phyloP scores from a whole-genome alignment of 2,113 vertebrate genomes.

The Rhegmatorhina hoffmannsi region DNA sequence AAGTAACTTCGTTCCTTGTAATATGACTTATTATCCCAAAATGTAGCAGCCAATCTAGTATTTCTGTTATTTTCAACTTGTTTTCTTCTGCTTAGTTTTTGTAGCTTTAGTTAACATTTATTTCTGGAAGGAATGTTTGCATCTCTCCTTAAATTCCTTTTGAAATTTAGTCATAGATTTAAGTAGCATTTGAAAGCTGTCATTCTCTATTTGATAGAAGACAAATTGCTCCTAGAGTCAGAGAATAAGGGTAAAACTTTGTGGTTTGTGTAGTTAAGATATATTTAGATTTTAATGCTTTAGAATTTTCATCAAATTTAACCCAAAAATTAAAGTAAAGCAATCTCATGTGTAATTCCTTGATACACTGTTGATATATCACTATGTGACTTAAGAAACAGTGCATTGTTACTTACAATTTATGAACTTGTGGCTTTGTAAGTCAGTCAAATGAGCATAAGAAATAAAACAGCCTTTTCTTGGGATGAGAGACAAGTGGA shows the following conservation, averaged over 20 bases:
- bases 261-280: background rate
- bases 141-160: background rate
- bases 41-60: background rate
- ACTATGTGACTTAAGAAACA: background rate
- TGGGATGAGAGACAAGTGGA: background rate
- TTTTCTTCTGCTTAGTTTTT: background rate
- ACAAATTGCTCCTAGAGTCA: background rate
- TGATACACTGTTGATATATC: background rate
- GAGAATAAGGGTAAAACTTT: background rate
- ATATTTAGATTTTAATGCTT: background rate
- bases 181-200: background rate
- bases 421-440: background rate
- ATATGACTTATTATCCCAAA: background rate
- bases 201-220: background rate
- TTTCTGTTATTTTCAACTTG: background rate
- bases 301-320: background rate
- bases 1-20: background rate
- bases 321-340: background rate
- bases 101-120: background rate
- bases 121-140: background rate
- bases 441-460: background rate
- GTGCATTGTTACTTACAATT: background rate
- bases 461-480: background rate
- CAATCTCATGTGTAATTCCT: background rate
- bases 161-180: background rate